Base-by-base conservation (phyloP, 2,113 vertebrate genomes). In the Eira barbara region DNA sequence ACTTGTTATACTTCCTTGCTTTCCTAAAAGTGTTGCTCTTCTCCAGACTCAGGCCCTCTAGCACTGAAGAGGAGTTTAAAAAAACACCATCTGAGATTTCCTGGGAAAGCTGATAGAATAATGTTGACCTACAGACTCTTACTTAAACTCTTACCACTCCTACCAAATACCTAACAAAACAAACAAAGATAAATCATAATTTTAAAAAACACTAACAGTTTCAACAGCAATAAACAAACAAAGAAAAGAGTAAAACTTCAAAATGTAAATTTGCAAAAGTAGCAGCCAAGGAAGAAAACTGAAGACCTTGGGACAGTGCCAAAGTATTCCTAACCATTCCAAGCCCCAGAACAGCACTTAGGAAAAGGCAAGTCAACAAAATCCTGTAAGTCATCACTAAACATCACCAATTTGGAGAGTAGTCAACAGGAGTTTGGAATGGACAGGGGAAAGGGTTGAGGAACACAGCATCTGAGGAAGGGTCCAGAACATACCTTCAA, bases 151-250 rank as follows among this genome's bases (percentile, higher is more conserved):
- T 49, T 73, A 36, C 36, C 20, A 81, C 29, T 69, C 76, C 79
- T 93, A 42, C n/a, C 67, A 92, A 94, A 82, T 92, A 82, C 27
- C 79, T 95, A 94, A 95, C 6, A 73, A 89, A 96, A 94, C 73
- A 49, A 94, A 87, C 27, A 74, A 97, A 71, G 42, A 71, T 34
- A 90, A 73, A 87, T 59, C 31, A 78, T 39, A 84, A 18, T 52
- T 78, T 78, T 31, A 34, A 81, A 83, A 85, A 79, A 96, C 1
- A 63, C n/a, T n/a, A 92, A 81, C 59, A 39, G 25, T 94, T 80
- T 94, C 74, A 96, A 87, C 4, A 86, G 36, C 27, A 85, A 36
- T 73, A 94, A 87, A 36, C 18, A 92, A 78, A 79, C 34, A 81
- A 85, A 17, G 63, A 85, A 84, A 93, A 45, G n/a, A 71, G 25